Conservation (phyloP, 1,140 invertebrate species). For the Drosophila yakuba region DNA sequence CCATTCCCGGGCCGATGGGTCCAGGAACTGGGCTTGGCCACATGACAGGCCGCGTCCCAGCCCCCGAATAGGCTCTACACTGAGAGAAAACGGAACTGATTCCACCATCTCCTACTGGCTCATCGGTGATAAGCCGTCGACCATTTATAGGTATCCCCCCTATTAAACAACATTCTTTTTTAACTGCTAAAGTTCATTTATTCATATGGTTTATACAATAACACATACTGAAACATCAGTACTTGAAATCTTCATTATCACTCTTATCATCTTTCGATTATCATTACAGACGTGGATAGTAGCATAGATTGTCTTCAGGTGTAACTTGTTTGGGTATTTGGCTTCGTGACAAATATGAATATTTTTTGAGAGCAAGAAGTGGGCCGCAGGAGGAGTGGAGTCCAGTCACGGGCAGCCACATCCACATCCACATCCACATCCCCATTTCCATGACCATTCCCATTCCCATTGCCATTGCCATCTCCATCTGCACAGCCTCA, state of each 20-base stretch:
- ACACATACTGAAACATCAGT: no score
- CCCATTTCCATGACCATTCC: conserved; percentile 2
- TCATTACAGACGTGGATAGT: no score
- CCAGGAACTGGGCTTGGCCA: conserved; percentile 53
- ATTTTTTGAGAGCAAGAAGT: conserved; percentile 66
- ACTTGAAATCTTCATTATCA: no score
- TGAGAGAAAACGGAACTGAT: not conserved
- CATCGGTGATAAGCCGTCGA: no score
- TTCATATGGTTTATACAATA: no score
- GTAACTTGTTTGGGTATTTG: conserved; percentile 56
- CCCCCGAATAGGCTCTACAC: conserved; percentile 36
- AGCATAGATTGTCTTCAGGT: conserved; percentile 11
- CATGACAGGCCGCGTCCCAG: conserved; percentile 32
- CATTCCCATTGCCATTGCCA: conserved; percentile 6
- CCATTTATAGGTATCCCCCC: no score
- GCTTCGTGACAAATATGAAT: conserved; percentile 83
- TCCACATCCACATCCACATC: conserved; percentile 8
- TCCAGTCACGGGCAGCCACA: conserved; percentile 26
- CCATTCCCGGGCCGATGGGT: conserved; percentile 42
- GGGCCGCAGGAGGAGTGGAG: conserved; percentile 9
- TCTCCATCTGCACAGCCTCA: conserved; percentile 19
- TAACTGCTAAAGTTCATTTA: no score
- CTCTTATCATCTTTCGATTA: no score
- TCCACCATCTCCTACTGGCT: no score
- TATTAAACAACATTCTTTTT: no score